These are phyloP conservation scores for Poeciliopsis infans DNA, from an alignment of 2,797 vertebrate genomes.

Conservation along the genomic window DNA sequence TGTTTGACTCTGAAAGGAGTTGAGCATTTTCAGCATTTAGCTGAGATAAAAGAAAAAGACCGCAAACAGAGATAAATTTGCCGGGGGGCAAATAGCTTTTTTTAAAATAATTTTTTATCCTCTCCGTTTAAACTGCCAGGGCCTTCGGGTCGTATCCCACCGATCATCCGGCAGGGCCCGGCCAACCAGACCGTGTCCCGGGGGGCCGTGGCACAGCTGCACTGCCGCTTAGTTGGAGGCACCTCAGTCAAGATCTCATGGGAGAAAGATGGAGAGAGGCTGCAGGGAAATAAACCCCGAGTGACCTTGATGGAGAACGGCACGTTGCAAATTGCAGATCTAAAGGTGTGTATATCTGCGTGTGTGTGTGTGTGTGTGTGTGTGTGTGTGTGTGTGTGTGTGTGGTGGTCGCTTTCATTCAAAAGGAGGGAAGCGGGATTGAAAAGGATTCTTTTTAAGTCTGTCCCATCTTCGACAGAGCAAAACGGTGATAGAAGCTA, in stretches of 20 bases:
- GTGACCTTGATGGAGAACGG: conserved; percentile 89
- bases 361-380: conserved; percentile 69
- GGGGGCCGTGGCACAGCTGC: conserved; percentile 82
- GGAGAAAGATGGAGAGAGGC: conserved; percentile 88
- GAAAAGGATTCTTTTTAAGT: conserved; percentile 33
- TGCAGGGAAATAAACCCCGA: conserved; percentile 81
- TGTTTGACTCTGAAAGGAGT: not conserved
- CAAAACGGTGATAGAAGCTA: conserved; percentile 28
- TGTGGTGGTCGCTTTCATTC: conserved; percentile 3
- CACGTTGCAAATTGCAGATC: conserved; percentile 85
- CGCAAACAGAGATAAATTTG: not conserved
- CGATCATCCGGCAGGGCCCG: conserved; percentile 87
- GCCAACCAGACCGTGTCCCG: conserved; percentile 86
- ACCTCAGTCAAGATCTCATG: conserved; percentile 85
- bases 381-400: conserved; percentile 31
- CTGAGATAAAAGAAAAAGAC: not conserved
- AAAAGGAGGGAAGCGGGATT: conserved; percentile 16
- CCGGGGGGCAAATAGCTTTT: not conserved
- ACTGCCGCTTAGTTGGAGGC: conserved; percentile 84
- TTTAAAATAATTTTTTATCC: not conserved
- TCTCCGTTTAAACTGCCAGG: conserved; percentile 66
- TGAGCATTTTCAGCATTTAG: not conserved
- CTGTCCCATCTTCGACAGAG: conserved; percentile 9
- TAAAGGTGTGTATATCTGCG: conserved; percentile 82
- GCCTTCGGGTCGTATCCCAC: conserved; percentile 76